Conservation (phyloP, 2,113 vertebrate genomes). For the Grallaria varia region DNA sequence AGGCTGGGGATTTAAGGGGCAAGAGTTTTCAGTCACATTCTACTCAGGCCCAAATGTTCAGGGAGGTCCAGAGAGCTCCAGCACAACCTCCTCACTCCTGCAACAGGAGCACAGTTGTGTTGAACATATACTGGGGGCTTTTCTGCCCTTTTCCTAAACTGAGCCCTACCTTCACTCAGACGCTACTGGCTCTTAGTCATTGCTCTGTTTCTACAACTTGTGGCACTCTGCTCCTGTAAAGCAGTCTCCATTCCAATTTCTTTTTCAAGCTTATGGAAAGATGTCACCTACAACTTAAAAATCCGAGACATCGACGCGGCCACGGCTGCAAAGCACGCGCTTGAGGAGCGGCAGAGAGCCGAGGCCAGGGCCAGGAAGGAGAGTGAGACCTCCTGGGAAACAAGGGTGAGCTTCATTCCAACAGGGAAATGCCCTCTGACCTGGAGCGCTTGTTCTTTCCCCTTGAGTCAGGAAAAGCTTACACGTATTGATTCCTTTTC, state of each 20-base stretch:
- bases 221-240: not conserved
- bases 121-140: not conserved
- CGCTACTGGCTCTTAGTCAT: not conserved
- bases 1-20: not conserved
- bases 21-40: not conserved
- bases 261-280: constrained; percentile 86
- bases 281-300: constrained; percentile 95
- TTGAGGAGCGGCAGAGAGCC: constrained; percentile 94
- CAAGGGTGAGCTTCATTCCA: constrained; percentile 81
- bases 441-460: not conserved
- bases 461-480: accelerated
- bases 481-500: not conserved
- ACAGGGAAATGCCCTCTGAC: not conserved
- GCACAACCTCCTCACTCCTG: not conserved
- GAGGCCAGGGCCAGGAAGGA: constrained; percentile 96
- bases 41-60: not conserved
- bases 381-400: constrained; percentile 93
- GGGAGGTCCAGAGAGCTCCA: not conserved
- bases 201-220: accelerated
- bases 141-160: not conserved
- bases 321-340: constrained; percentile 91
- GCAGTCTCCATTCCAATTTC: not conserved
- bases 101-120: not conserved
- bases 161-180: not conserved
- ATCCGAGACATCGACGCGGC: constrained; percentile 93